These are phyloP conservation scores for Taphrorychus bicolor DNA, from an alignment of 2,888 invertebrate genomes.

Conservation along the genomic window DNA sequence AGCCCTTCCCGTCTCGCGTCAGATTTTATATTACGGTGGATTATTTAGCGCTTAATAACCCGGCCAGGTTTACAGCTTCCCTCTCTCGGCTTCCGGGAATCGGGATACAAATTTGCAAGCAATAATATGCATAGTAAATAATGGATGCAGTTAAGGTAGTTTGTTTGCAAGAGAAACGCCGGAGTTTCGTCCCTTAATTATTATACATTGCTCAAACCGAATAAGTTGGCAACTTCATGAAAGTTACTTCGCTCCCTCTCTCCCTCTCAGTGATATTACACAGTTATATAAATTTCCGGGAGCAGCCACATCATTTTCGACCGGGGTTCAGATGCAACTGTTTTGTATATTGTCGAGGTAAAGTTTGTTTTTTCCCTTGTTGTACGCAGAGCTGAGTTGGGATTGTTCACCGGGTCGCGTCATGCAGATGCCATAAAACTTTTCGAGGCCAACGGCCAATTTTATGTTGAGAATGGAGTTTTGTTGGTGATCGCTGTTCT, in stretches of 20 bases:
- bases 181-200: conserved; percentile 31
- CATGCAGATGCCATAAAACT: neutral
- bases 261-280: conserved; percentile 14
- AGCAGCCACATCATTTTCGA: conserved; percentile 17
- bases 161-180: conserved; percentile 28
- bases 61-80: conserved; percentile 5
- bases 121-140: conserved; percentile 33
- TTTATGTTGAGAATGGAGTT: neutral
- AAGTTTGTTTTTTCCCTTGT: neutral
- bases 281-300: conserved; percentile 17
- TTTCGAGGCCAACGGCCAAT: neutral
- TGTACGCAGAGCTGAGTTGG: neutral
- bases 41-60: conserved; percentile 17
- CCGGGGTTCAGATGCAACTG: neutral
- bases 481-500: too few species aligned
- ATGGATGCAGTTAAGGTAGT: conserved; percentile 32
- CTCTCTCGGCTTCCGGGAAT: conserved; percentile 10
- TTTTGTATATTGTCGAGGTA: neutral
- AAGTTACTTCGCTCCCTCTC: conserved; percentile 17
- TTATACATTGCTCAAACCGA: conserved; percentile 32
- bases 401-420: neutral
- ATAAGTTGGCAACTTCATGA: conserved; percentile 27
- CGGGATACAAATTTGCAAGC: conserved; percentile 26
- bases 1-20: neutral
- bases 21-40: conserved; percentile 11